These are phyloP conservation scores for Melanotaenia trifasciata DNA, from an alignment of 2,797 vertebrate species.

Conservation along the genomic window DNA sequence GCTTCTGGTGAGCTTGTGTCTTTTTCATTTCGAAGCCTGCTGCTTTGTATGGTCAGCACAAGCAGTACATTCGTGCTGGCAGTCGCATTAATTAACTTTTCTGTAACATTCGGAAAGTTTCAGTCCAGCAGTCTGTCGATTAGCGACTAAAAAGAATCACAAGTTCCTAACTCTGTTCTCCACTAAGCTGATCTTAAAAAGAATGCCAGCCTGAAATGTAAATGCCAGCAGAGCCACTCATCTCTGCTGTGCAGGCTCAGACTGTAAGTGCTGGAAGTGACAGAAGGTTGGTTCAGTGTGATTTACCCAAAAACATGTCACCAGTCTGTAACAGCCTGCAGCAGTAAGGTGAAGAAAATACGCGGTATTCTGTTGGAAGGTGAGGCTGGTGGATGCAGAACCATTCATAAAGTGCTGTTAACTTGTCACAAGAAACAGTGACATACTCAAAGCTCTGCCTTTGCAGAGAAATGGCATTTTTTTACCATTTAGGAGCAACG, in stretches of 20 bases:
- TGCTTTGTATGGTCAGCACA: not conserved
- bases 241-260: slow-evolving; percentile 41
- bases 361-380: not conserved
- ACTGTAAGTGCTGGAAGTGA: slow-evolving; percentile 15
- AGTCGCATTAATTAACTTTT: slow-evolving; percentile 10
- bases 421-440: not conserved
- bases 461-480: too few relatives aligned
- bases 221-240: slow-evolving; percentile 40
- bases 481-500: too few relatives aligned
- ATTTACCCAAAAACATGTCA: slow-evolving; percentile 22
- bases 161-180: slow-evolving; percentile 16
- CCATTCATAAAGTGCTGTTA: not conserved
- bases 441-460: too few relatives aligned
- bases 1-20: not conserved
- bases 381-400: not conserved
- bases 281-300: slow-evolving; percentile 31
- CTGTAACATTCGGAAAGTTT: slow-evolving; percentile 28
- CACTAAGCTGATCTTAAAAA: slow-evolving; percentile 35
- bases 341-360: slow-evolving; percentile 28
- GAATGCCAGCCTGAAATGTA: slow-evolving; percentile 20
- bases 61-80: not conserved
- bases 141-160: slow-evolving; percentile 15
- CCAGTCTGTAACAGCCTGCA: slow-evolving; percentile 25
- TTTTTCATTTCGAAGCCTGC: not conserved
- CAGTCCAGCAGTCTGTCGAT: slow-evolving; percentile 24